Base-by-base conservation (phyloP, 2,888 invertebrate species). In the Campoletis raptor region DNA sequence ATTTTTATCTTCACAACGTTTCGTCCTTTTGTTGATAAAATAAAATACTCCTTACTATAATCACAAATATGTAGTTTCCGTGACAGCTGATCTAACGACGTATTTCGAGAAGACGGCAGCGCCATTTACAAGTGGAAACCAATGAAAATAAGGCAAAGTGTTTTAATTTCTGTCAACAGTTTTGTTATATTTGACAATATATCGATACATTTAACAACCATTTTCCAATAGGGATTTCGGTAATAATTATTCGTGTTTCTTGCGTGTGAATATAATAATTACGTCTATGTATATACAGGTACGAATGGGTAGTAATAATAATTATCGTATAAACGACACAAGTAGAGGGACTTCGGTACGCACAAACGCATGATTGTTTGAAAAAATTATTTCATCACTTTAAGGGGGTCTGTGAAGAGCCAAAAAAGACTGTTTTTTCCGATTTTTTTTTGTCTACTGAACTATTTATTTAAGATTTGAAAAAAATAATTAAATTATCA, bases 171-270 rank as follows among this genome's bases (percentile, higher is more conserved):
- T 88, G 70, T 89, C 87, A 91, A 90, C 91, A 90, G 89, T 85
- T 88, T 88, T 86, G 78, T 89, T 91, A 89, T 91, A 91, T 90
- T 90, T 89, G 57, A 87, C 88, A 86, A 88, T 89, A 87, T 80
- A 89, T 89, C 84, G 86, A 83, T 89, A 90, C 89, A 89, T 90
- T 89, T 84, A 91, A 90, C 90, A 91, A 91, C 88, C 70, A 88
- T 67, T 73, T 85, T 61, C 72, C 79, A 87, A 81, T 88, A 87
- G 76, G 87, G 85, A 84, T 84, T 87, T 77, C 48, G 69, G 66
- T 84, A 76, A 79, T 78, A 79, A 70, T 86, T 64, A 79, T 82
- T 81, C 57, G 67, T 64, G 69, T 78, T 64, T 73, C 48, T 67
- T 45, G 64, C 57, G 69, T 57, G 57, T 45, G 64, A 45, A 61